Evolutionary conservation across 2,888 invertebrate genomes (phyloP).

Genomic region (Nephrotoma guestfalica): DNA sequence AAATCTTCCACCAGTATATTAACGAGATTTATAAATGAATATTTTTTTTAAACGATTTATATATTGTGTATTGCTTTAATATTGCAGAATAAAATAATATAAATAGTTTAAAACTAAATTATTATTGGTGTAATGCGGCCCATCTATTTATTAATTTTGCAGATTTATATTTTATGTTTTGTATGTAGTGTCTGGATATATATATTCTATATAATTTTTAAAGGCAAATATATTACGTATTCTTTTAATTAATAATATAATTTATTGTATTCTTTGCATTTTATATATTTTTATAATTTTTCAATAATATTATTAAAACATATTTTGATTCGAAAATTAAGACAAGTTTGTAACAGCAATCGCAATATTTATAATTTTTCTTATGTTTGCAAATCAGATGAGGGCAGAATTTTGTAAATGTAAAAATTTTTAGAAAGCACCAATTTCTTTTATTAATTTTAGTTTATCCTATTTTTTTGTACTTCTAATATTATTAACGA

Average conservation of each 20-base stretch:
- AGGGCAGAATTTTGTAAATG: background rate
- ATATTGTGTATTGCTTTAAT: background rate
- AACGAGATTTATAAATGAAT: background rate
- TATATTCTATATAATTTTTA: background rate
- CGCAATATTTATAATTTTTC: background rate
- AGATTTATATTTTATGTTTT: background rate
- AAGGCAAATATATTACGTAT: background rate
- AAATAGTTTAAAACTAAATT: background rate
- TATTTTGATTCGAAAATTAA: background rate
- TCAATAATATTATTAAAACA: background rate
- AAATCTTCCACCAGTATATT: background rate
- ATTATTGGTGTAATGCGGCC: background rate
- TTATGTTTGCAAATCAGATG: background rate
- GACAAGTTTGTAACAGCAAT: background rate
- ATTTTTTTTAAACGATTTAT: background rate
- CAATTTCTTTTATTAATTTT: background rate
- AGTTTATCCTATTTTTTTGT: background rate
- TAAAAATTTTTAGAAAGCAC: background rate
- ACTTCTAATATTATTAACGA: background rate
- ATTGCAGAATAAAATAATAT: background rate
- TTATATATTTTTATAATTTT: background rate
- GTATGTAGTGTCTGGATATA: background rate
- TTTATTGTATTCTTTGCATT: background rate
- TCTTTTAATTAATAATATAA: background rate
- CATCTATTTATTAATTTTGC: background rate